These are phyloP conservation scores for Aldabrachelys gigantea DNA, from an alignment of 2,113 vertebrate genomes.

Conservation along the genomic window DNA sequence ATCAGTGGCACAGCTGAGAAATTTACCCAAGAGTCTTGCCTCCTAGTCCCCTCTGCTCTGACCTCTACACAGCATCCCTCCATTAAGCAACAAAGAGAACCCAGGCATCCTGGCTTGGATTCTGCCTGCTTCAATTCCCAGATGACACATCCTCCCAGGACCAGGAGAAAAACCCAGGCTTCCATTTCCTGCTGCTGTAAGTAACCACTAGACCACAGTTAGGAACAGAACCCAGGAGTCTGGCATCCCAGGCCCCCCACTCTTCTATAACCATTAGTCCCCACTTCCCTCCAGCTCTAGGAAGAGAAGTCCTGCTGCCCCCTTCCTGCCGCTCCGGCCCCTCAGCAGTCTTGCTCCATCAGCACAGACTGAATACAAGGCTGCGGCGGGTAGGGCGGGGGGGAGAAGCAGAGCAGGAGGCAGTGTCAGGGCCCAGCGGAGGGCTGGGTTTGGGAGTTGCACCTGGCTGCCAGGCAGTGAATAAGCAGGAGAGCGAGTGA, in stretches of 20 bases:
- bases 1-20: not conserved
- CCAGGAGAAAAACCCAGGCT: accelerated
- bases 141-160: accelerated
- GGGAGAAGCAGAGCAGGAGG: not conserved
- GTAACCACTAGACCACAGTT: accelerated
- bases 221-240: not conserved
- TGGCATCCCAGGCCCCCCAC: not conserved
- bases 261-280: not conserved
- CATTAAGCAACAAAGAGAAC: not conserved
- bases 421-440: not conserved
- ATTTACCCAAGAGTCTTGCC: not conserved
- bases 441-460: not conserved
- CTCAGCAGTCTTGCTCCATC: not conserved
- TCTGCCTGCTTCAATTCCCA: not conserved
- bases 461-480: constrained; percentile 68
- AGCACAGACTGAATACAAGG: not conserved
- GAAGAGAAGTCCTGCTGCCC: not conserved
- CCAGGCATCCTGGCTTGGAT: not conserved
- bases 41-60: not conserved
- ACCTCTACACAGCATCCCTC: accelerated
- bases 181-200: not conserved
- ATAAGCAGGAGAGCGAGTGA: constrained; percentile 72
- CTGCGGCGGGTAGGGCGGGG: not conserved
- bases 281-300: not conserved
- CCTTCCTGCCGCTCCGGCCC: accelerated